Evolutionary conservation across 2,797 vertebrate species (phyloP), one percentile per base, ranked within the genome.

Genomic region (Pterois miles): DNA sequence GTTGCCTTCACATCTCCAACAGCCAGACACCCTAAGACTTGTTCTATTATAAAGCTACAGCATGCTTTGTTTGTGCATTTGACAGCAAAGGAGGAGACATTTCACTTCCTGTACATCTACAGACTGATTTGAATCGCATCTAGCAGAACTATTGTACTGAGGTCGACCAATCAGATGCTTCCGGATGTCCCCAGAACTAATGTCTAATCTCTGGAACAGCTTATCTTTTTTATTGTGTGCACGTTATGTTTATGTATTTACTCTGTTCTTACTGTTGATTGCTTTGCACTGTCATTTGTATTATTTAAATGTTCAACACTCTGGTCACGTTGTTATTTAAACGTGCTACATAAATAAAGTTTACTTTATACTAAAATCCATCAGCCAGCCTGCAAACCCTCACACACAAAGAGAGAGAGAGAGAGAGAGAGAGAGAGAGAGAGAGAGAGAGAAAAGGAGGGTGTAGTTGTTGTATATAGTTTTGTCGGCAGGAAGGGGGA

Each of bases 11-110:
- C 25, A 25, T 27, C 34, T 48, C 25, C 7, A 9, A 68, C 50
- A 65, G 48, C 20, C 38, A 56, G 20, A 14, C 48, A 60, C 11
- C 11, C 20, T 1, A 7, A 48, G 33, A 29, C 31, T 54, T 48
- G 43, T 46, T 33, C 40, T 68, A 2, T 59, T 36, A 56, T 18
- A 18, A 52, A 36, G 63, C 40, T 46, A 46, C 43, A 29, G 33
- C 12, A n/a, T 29, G n/a, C 16, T 43, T 76, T 83, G 40, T 74
- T 74, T 64, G 23, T 64, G 67, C 43, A 14, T 79, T 52, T 56
- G 25, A 62, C 22, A 50, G 14, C 1, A 20, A 25, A 65, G 36
- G n/a, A 48, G 58, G 46, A 25, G 46, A 53, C 23, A 20, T 2
- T 50, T 54, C 52, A 34, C 22, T 43, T 6, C 40, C 6, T 43